A percentile compares a stretch with the other conserved stretches of the same genome.
These are phyloP conservation scores for Drosophila fuyamai DNA, from an alignment of 1,140 invertebrate species.

Conservation along the genomic window DNA sequence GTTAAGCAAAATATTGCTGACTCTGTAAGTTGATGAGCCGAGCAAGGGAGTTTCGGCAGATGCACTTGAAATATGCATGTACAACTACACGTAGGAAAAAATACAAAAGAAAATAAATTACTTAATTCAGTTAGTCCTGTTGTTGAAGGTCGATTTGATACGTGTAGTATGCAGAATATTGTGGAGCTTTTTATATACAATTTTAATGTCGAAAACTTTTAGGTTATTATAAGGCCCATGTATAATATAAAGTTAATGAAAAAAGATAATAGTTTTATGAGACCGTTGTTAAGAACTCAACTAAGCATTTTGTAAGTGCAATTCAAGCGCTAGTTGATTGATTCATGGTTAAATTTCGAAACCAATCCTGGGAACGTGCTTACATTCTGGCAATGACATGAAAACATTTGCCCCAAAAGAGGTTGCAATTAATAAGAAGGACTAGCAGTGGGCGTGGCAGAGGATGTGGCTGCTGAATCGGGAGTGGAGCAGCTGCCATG, in stretches of 20 bases:
- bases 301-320: too few relatives aligned
- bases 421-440: conserved; percentile 65
- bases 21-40: conserved; percentile 41
- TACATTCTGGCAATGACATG: conserved; percentile 37
- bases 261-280: too few relatives aligned
- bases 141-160: too few relatives aligned
- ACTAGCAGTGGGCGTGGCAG: conserved; percentile 10
- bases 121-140: too few relatives aligned
- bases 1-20: conserved; percentile 46
- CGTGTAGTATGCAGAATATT: too few relatives aligned
- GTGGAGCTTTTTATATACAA: too few relatives aligned
- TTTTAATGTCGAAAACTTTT: too few relatives aligned
- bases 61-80: conserved; percentile 14
- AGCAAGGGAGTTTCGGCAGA: conserved; percentile 12
- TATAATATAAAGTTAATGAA: too few relatives aligned
- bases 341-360: conserved; percentile 34
- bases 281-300: too few relatives aligned
- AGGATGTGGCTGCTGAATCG: conserved; percentile 2
- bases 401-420: conserved; percentile 34
- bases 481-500: conserved; percentile 35
- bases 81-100: neutral
- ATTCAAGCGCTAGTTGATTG: conserved; percentile 32
- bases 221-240: too few relatives aligned
- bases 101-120: too few relatives aligned
- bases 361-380: conserved; percentile 1